A percentile compares a stretch with the other conserved stretches of the same genome.
These are phyloP conservation scores for Heliconius hortense DNA, from an alignment of 2,888 invertebrate genomes.

Conservation along the genomic window DNA sequence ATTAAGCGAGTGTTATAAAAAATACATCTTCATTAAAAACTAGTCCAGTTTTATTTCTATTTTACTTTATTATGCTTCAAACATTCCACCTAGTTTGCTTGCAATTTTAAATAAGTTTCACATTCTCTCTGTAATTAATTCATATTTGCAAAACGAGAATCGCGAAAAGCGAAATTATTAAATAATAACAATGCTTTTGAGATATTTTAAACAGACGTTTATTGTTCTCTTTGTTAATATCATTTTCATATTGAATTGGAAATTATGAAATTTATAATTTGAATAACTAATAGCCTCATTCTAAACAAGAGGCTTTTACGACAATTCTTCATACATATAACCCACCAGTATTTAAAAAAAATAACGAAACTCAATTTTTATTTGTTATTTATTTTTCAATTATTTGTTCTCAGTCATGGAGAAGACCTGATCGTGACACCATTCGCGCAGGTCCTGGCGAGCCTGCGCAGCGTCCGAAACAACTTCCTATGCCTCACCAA, in stretches of 20 bases:
- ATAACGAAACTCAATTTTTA: neutral
- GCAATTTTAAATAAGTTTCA: slow-evolving; percentile 23
- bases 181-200: slow-evolving; percentile 4
- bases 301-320: neutral
- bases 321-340: neutral
- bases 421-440: slow-evolving; percentile 99
- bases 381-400: slow-evolving; percentile 5
- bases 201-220: neutral
- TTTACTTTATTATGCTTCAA: slow-evolving; percentile 22
- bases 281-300: too few relatives aligned
- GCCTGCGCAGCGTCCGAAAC: slow-evolving; percentile 98
- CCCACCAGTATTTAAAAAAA: neutral
- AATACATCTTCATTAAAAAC: neutral
- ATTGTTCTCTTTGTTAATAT: neutral
- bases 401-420: slow-evolving; percentile 88
- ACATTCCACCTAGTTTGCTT: slow-evolving; percentile 21
- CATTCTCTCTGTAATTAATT: slow-evolving; percentile 20
- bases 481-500: slow-evolving; percentile 99
- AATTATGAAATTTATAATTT: too few relatives aligned
- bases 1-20: neutral
- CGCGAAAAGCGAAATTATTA: neutral
- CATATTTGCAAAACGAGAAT: neutral
- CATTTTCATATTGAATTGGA: neutral
- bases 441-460: slow-evolving; percentile 99
- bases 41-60: slow-evolving; percentile 9